These are phyloP conservation scores for Hydrophis major DNA, from an alignment of 2,797 vertebrate species.

Conservation along the genomic window DNA sequence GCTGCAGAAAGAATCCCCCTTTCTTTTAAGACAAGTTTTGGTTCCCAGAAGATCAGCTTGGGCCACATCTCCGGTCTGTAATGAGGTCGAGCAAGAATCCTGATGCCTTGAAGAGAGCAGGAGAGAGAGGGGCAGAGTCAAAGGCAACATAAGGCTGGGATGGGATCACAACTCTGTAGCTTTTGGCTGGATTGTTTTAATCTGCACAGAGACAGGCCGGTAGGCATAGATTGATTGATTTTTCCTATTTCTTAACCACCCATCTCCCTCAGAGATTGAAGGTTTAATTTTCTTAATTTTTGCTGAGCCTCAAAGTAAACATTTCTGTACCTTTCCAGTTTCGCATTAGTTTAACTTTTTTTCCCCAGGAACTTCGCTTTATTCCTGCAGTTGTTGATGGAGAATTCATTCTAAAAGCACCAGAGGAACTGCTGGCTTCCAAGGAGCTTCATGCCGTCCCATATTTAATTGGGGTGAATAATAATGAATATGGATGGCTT, in stretches of 20 bases:
- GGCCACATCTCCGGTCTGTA: too few species aligned
- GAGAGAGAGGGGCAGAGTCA: neutral
- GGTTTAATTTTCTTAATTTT: neutral
- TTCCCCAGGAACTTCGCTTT: neutral
- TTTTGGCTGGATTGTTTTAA: neutral
- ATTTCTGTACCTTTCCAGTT: neutral
- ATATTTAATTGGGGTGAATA: conserved; percentile 57
- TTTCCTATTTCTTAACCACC: neutral
- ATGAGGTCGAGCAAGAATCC: neutral
- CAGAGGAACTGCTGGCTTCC: conserved; percentile 38
- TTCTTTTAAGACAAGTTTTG: neutral
- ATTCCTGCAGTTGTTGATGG: conserved; percentile 45
- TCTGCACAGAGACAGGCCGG: neutral
- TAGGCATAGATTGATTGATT: neutral
- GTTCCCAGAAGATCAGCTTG: neutral
- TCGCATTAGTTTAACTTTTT: neutral
- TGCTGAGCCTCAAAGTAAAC: neutral
- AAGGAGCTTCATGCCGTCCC: conserved; percentile 44
- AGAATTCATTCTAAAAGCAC: conserved; percentile 51
- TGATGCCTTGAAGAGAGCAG: neutral
- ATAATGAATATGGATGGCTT: conserved; percentile 50
- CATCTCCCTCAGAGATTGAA: neutral
- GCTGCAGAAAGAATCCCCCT: neutral
- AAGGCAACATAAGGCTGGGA: neutral
- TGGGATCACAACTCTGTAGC: neutral